A percentile compares a stretch with the other conserved stretches of the same genome.
phyloP scores from a whole-genome alignment of 2,113 vertebrate genomes.

The Fulmarus glacialis region DNA sequence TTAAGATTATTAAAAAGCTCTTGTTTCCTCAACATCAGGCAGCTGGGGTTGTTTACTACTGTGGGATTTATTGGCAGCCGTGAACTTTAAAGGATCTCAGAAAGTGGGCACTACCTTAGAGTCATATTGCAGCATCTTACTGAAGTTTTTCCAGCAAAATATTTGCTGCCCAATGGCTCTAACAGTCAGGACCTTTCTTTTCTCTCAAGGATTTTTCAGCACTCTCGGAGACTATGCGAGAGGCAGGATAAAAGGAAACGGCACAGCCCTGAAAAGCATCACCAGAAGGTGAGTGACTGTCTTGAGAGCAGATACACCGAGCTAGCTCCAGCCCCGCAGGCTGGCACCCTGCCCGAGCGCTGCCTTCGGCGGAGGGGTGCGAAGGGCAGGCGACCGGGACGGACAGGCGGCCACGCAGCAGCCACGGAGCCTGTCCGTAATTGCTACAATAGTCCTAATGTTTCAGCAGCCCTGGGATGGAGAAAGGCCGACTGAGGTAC shows the following conservation, averaged over 20 bases:
- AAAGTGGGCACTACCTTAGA: not conserved
- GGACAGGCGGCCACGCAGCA: not conserved
- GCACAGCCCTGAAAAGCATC: not conserved
- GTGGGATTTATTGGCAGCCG: not conserved
- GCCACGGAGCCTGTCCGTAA: not conserved
- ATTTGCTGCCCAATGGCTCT: not conserved
- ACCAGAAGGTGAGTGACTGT: not conserved
- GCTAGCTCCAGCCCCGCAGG: rapidly evolving
- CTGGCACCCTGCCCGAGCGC: not conserved
- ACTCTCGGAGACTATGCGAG: not conserved
- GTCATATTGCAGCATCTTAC: not conserved
- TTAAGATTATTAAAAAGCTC: not conserved
- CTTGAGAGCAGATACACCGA: not conserved
- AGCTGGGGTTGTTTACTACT: not conserved
- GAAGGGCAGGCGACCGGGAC: rapidly evolving
- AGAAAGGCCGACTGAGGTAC: not conserved
- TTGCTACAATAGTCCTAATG: not conserved
- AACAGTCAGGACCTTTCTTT: not conserved
- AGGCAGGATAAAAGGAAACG: not conserved
- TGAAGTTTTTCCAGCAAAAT: not conserved
- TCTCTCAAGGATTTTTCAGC: not conserved
- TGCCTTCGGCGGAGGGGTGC: rapidly evolving
- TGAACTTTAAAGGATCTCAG: not conserved
- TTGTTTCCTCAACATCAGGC: not conserved
- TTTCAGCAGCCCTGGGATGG: not conserved